Base-by-base conservation (phyloP, 2,113 vertebrate genomes). In the Garra rufa region DNA sequence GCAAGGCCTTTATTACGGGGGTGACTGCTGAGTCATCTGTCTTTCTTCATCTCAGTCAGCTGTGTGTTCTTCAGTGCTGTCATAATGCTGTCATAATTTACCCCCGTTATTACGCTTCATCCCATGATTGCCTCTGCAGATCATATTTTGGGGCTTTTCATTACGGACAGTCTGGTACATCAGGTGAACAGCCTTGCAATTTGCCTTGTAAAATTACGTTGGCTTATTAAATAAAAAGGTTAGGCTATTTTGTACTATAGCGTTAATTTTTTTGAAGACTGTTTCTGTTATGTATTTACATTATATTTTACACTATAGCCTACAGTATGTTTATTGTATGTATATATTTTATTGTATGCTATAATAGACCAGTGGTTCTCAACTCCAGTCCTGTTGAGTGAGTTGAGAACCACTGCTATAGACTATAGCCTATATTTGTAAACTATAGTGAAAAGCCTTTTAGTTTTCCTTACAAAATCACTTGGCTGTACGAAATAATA, bases 1-100 rank as follows among this genome's bases (percentile, higher is more conserved):
- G 44, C 46, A 81, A 81, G 28, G 80, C 65, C 63, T 82, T 50
- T 70, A 82, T 82, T 82, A 82, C 44, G 46, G 30, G 13, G 48
- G 28, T 82, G 79, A 69, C 46, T 70, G 65, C 79, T 70, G 79
- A 70, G 10, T 82, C 63, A 26, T 55, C 59, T 14, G 75, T 52
- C 19, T 70, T 55, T 67, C 76, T 43, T 24, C 6, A 24, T 78
- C 38, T 63, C 41, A 59, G 21, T 57, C 6, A 59, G 52, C 52
- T 9, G 11, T 76, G 76, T 63, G 59, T 17, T 65, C 24, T 65
- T 48, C 21, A 24, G 6, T 48, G 21, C 13, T 74, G 41, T 48
- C 75, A n/a, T 52, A 46, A 78, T 43, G 21, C 55, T 41, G 61
- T 79, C 78, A 81, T 70, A 52, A 30, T 67, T 81, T 67, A 50